Evolutionary conservation across 2,797 vertebrate genomes (phyloP).

Genomic region (Argya squamiceps): DNA sequence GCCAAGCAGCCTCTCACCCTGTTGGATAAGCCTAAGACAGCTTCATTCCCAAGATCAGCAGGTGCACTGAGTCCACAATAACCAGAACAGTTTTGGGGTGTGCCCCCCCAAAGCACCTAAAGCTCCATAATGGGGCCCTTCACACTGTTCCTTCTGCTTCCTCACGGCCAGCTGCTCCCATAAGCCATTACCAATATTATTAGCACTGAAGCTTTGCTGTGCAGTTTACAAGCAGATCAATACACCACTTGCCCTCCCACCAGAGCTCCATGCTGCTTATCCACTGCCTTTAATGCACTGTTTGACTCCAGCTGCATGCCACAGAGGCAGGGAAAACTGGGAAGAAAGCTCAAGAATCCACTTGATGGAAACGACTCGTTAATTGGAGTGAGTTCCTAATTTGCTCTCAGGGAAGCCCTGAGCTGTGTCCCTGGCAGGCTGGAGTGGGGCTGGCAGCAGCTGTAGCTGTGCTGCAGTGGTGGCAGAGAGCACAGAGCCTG

Average conservation of each 20-base stretch:
- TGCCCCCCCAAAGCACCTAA: not conserved
- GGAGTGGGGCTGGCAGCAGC: fast-evolving
- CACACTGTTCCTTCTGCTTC: not conserved
- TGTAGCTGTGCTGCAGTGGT: fast-evolving
- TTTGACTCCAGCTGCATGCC: not conserved
- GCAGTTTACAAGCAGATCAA: not conserved
- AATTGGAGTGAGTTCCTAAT: not conserved
- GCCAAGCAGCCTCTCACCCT: not conserved
- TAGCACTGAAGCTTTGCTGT: not conserved
- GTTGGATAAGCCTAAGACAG: not conserved
- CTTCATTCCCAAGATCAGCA: not conserved
- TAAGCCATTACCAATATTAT: not conserved
- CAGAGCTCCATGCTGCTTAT: not conserved
- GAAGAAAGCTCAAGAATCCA: not conserved
- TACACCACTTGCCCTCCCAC: not conserved
- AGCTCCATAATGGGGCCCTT: not conserved
- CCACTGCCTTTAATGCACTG: not conserved
- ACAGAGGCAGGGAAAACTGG: not conserved
- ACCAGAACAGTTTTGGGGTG: not conserved
- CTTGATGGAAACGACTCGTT: not conserved
- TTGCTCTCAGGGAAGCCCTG: not conserved
- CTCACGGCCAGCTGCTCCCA: not conserved
- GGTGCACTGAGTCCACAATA: not conserved
- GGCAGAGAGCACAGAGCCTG: not conserved
- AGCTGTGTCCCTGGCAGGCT: not conserved